phyloP scores from a whole-genome alignment of 2,797 vertebrate genomes.

The Poeciliopsis gracilis region DNA sequence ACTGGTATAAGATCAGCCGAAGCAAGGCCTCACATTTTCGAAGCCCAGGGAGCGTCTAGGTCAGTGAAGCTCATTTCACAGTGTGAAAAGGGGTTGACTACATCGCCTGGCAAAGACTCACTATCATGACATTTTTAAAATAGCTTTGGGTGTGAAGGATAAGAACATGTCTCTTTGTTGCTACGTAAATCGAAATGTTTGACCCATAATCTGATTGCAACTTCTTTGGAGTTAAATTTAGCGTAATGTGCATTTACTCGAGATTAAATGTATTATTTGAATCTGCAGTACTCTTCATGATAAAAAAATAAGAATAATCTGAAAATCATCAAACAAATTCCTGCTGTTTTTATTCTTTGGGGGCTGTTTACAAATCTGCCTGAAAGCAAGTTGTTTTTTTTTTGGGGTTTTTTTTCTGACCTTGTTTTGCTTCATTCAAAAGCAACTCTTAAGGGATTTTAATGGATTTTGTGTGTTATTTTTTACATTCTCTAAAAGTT shows the following conservation, averaged over 20 bases:
- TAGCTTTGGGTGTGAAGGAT: constrained; percentile 7
- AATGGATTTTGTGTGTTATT: constrained; percentile 30
- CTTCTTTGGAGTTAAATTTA: constrained; percentile 5
- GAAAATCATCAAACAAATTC: neutral
- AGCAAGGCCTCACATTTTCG: constrained; percentile 12
- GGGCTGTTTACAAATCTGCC: constrained; percentile 15
- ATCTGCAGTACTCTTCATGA: neutral
- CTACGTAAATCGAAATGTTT: constrained; percentile 13
- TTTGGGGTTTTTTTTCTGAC: neutral
- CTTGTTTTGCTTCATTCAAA: constrained; percentile 41
- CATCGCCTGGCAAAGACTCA: constrained; percentile 24
- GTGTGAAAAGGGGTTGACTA: constrained; percentile 36
- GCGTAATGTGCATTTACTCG: neutral
- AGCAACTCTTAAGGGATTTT: constrained; percentile 22
- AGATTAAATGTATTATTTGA: neutral
- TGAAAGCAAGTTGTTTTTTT: neutral
- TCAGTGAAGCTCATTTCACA: constrained; percentile 51
- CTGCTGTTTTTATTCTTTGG: constrained; percentile 22
- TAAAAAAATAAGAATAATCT: neutral
- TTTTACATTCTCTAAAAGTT: constrained; percentile 8
- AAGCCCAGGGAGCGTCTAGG: constrained; percentile 20
- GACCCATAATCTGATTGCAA: neutral
- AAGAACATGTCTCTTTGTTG: constrained; percentile 8
- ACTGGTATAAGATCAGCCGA: constrained; percentile 31
- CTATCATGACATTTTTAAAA: constrained; percentile 37